Evolutionary conservation across 2,113 vertebrate species (phyloP).

Genomic region (Pituophis catenifer): DNA sequence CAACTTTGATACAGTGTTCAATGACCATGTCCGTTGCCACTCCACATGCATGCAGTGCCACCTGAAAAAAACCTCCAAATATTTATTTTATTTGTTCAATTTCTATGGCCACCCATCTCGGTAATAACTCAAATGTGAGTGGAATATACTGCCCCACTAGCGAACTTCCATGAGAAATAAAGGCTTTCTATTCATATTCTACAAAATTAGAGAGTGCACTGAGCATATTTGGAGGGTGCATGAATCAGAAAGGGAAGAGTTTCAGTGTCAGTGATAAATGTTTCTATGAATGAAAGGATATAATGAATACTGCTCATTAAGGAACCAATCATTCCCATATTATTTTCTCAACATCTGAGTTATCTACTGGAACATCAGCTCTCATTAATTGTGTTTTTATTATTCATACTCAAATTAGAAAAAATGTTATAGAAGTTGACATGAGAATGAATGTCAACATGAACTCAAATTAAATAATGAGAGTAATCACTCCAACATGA

Average conservation of each 20-base stretch:
- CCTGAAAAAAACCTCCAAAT: slow-evolving; percentile 67
- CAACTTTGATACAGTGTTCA: slow-evolving; percentile 81
- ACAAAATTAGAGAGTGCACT: background rate
- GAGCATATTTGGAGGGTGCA: background rate
- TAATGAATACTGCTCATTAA: background rate
- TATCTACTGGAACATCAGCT: background rate
- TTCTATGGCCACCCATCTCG: background rate
- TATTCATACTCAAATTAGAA: background rate
- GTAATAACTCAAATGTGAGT: background rate
- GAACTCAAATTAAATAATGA: background rate
- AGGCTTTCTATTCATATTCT: background rate
- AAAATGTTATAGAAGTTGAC: background rate
- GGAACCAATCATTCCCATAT: background rate
- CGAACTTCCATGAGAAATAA: background rate
- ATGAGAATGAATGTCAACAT: background rate
- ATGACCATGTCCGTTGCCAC: slow-evolving; percentile 98
- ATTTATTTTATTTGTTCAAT: background rate
- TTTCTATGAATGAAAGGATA: background rate
- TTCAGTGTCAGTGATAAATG: background rate
- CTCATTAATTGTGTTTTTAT: background rate
- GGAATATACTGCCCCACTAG: background rate
- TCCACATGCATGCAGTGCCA: slow-evolving; percentile 93
- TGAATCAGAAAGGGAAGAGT: background rate
- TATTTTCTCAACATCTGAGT: background rate
- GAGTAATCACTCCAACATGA: background rate